Percentiles rank a stretch among this genome's conserved stretches.
These are phyloP conservation scores for Chiridota heheva DNA, from an alignment of 35 echinoderm and acorn worm species.

Conservation along the genomic window DNA sequence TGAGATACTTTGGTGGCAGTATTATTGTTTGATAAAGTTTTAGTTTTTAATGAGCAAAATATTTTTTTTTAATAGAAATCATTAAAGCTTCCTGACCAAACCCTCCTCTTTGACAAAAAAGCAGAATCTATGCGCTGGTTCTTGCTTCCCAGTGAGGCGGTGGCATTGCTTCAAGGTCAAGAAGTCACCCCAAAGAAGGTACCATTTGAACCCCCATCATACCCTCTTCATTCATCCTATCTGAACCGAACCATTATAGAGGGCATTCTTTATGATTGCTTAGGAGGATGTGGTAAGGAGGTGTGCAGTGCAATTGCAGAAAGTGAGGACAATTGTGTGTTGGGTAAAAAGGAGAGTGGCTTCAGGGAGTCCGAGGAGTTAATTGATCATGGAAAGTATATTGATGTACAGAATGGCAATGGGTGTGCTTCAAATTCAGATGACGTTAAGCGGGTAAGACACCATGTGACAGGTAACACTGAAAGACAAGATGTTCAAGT, in stretches of 20 bases:
- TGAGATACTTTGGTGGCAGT: too few species aligned
- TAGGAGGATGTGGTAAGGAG: background rate
- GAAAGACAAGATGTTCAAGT: background rate
- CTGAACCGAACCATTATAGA: background rate
- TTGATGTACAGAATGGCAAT: too few species aligned
- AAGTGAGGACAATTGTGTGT: background rate
- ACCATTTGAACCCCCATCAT: slow-evolving; percentile 66
- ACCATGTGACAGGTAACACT: too few species aligned
- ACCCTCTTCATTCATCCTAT: background rate
- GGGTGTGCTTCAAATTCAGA: too few species aligned
- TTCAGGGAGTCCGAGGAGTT: background rate
- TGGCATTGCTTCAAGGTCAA: slow-evolving; percentile 23
- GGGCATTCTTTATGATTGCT: background rate
- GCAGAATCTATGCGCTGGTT: slow-evolving; percentile 71
- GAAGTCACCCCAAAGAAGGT: background rate
- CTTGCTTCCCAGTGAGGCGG: slow-evolving; percentile 87
- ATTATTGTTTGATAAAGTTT: too few species aligned
- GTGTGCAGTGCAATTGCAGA: background rate
- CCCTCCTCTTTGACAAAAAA: slow-evolving; percentile 69
- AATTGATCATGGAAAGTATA: too few species aligned
- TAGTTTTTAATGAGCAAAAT: too few species aligned
- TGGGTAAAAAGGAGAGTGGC: background rate
- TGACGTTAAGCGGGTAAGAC: too few species aligned
- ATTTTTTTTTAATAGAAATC: too few species aligned
- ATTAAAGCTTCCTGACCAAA: slow-evolving; percentile 76